Conservation (phyloP, 2,888 invertebrate genomes). For the Lissocephala sabroskyi region DNA sequence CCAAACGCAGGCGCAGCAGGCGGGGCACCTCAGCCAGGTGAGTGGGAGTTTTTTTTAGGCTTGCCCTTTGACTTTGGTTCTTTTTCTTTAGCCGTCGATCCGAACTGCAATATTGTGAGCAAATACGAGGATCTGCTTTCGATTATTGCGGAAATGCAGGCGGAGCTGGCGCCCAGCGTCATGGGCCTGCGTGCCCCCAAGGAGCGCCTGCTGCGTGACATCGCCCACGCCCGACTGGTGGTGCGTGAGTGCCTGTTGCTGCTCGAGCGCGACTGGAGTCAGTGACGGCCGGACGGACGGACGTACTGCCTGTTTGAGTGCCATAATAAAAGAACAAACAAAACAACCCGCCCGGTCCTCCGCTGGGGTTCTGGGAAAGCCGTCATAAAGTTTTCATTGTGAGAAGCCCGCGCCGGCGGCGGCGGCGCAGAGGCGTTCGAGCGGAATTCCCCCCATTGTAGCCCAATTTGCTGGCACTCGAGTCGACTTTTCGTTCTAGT, state of each 20-base stretch:
- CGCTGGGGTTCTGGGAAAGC: too few relatives aligned
- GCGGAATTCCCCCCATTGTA: conserved; percentile 45
- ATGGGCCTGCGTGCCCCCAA: conserved; percentile 42
- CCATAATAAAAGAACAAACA: not conserved
- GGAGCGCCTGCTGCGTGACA: conserved; percentile 44
- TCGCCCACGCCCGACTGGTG: conserved; percentile 40
- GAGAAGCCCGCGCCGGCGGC: conserved; percentile 6
- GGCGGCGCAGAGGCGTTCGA: conserved; percentile 34
- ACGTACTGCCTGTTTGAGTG: not conserved
- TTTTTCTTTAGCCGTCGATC: conserved; percentile 17
- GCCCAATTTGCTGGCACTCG: conserved; percentile 22
- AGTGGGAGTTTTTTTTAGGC: too few relatives aligned
- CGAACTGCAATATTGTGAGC: conserved; percentile 23
- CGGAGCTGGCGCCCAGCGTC: conserved; percentile 25
- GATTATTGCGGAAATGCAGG: conserved; percentile 29
- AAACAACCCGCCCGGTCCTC: not conserved
- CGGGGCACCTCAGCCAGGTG: too few relatives aligned
- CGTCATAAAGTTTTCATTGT: too few relatives aligned
- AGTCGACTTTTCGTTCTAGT: conserved; percentile 13
- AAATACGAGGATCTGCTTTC: conserved; percentile 26
- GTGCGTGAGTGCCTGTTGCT: conserved; percentile 35
- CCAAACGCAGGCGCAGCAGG: too few relatives aligned
- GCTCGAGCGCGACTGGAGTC: conserved; percentile 23
- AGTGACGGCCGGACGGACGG: not conserved
- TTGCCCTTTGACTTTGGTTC: not conserved